phyloP scores from a whole-genome alignment of 1,140 invertebrate genomes.

The Sycobia sp. region DNA sequence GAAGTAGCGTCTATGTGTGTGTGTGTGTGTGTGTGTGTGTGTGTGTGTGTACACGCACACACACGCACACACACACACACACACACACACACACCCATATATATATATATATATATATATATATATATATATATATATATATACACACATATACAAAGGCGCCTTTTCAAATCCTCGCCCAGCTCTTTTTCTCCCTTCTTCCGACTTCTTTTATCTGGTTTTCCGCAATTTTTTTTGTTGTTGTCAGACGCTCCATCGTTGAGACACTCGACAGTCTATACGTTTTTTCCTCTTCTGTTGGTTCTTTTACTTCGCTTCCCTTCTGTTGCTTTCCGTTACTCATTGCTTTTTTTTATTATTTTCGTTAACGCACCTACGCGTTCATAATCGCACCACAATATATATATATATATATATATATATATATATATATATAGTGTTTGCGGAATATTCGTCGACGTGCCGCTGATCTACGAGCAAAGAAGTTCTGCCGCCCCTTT shows the following conservation, averaged over 20 bases:
- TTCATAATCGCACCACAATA: slow-evolving; percentile 9
- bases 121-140: too few species aligned
- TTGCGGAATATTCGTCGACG: slow-evolving; percentile 21
- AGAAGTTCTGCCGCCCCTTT: too few species aligned
- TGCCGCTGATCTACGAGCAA: not conserved
- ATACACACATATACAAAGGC: slow-evolving; percentile 23
- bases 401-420: too few species aligned
- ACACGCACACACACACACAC: too few species aligned
- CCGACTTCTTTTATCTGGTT: slow-evolving; percentile 11
- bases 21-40: too few species aligned
- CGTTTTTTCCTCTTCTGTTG: slow-evolving; percentile 4
- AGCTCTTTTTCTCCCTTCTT: not conserved
- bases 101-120: too few species aligned
- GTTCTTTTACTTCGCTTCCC: not conserved
- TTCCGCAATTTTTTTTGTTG: not conserved
- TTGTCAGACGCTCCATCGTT: slow-evolving; percentile 5
- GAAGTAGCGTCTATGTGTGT: too few species aligned
- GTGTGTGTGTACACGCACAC: too few species aligned
- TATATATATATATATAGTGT: too few species aligned
- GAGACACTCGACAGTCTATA: slow-evolving; percentile 11
- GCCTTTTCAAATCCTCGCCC: not conserved
- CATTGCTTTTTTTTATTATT: too few species aligned
- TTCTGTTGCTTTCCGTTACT: too few species aligned
- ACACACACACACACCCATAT: too few species aligned
- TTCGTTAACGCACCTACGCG: slow-evolving; percentile 10